Conservation (phyloP, 2,888 invertebrate genomes). For the Ectemnius cavifrons region DNA sequence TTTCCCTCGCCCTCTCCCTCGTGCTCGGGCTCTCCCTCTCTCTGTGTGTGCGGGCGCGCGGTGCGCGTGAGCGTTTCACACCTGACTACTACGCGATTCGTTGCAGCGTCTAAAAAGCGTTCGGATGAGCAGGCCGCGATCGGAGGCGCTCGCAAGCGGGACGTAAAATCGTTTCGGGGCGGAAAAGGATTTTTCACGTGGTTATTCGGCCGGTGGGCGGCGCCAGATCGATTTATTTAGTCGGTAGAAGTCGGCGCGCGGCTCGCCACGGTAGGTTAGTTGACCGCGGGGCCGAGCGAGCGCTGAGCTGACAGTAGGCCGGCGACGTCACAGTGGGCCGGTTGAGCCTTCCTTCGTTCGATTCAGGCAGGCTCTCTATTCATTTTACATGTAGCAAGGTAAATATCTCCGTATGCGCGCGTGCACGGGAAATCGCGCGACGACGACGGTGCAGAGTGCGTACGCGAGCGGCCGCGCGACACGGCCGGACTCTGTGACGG, state of each 20-base stretch:
- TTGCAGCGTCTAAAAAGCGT: slow-evolving; percentile 52
- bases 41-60: slow-evolving; percentile 25
- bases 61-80: slow-evolving; percentile 75
- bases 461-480: slow-evolving; percentile 44
- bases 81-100: slow-evolving; percentile 75
- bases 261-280: slow-evolving; percentile 75
- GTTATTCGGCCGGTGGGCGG: slow-evolving; percentile 36
- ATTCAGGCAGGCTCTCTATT: slow-evolving; percentile 77
- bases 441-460: background rate
- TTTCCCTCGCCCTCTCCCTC: slow-evolving; percentile 37
- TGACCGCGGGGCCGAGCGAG: slow-evolving; percentile 79
- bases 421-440: slow-evolving; percentile 30
- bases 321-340: slow-evolving; percentile 80
- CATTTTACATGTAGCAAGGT: slow-evolving; percentile 79
- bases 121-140: slow-evolving; percentile 4
- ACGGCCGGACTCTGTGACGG: slow-evolving; percentile 12
- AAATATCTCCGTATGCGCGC: slow-evolving; percentile 71
- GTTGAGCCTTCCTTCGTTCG: slow-evolving; percentile 78
- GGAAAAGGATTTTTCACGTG: slow-evolving; percentile 47
- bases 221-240: slow-evolving; percentile 58
- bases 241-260: slow-evolving; percentile 66
- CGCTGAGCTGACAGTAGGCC: slow-evolving; percentile 80
- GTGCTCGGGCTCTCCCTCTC: background rate
- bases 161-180: slow-evolving; percentile 37
- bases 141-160: background rate